Percentiles rank a stretch among this genome's conserved stretches.
phyloP scores from a whole-genome alignment of 2,888 invertebrate genomes.

The Hyposoter didymator region DNA sequence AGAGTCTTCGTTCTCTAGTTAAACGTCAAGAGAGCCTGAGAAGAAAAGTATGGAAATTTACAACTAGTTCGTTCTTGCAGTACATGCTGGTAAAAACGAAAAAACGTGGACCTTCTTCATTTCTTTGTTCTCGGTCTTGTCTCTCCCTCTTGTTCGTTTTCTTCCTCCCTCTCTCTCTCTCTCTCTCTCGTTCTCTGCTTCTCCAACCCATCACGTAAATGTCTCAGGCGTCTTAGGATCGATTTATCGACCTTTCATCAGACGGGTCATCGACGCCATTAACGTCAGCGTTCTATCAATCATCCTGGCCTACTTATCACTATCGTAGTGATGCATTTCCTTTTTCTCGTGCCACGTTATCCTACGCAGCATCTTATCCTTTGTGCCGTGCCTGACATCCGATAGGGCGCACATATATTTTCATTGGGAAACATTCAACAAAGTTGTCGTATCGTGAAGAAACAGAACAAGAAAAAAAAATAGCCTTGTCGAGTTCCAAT shows the following conservation, averaged over 20 bases:
- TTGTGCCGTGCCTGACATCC: constrained; percentile 13
- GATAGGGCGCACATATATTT: constrained; percentile 23
- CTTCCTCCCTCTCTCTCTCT: background rate
- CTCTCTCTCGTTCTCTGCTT: background rate
- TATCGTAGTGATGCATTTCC: constrained; percentile 32
- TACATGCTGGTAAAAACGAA: background rate
- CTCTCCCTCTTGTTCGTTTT: background rate
- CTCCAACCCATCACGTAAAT: constrained; percentile 26
- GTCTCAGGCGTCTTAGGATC: constrained; percentile 47
- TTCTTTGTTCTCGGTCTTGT: background rate
- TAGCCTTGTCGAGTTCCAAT: background rate
- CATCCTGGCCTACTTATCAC: constrained; percentile 57
- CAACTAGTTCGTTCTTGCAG: constrained; percentile 6
- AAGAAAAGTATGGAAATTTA: constrained; percentile 31
- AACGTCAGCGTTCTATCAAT: constrained; percentile 62
- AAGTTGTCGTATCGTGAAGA: background rate
- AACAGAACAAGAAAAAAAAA: background rate
- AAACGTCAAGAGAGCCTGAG: constrained; percentile 3
- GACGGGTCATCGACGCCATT: constrained; percentile 59
- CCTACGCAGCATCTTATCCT: constrained; percentile 15
- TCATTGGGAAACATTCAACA: constrained; percentile 7
- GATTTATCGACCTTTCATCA: constrained; percentile 64
- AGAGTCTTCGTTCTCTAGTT: constrained; percentile 11
- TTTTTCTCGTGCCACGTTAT: constrained; percentile 10
- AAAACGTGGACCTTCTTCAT: background rate